A percentile compares a stretch with the other conserved stretches of the same genome.
phyloP scores from a whole-genome alignment of 2,797 vertebrate genomes.

The Anguilla pacifica region DNA sequence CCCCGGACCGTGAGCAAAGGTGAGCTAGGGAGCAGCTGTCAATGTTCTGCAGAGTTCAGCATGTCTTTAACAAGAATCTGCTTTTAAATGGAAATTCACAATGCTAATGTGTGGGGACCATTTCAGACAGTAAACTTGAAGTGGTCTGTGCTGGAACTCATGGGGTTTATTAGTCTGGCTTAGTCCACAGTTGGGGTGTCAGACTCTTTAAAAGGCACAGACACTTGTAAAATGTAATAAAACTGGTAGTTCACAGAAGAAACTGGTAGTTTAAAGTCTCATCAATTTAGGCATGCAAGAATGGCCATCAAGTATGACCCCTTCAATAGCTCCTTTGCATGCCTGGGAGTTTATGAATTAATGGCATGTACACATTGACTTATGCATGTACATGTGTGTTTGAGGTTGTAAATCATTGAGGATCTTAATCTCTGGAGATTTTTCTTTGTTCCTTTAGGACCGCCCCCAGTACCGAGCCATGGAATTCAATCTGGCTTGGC shows the following conservation, averaged over 20 bases:
- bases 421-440: not conserved
- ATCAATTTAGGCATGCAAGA: not conserved
- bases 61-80: not conserved
- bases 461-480: constrained; percentile 71
- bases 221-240: not conserved
- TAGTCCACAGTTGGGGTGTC: not conserved
- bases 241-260: not conserved
- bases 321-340: not conserved
- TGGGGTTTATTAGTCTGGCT: not conserved
- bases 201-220: not conserved
- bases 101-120: not conserved
- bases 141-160: not conserved
- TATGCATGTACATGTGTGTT: not conserved
- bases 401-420: not conserved
- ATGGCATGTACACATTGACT: not conserved
- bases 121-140: not conserved
- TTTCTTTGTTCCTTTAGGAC: constrained; percentile 57
- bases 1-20: constrained; percentile 78
- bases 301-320: not conserved
- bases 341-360: not conserved
- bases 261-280: not conserved
- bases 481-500: constrained; percentile 72
- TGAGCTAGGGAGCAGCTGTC: constrained; percentile 37
- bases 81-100: not conserved
- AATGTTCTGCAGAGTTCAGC: not conserved